Base-by-base conservation (phyloP, 2,888 invertebrate species). In the Erebia palarica region DNA sequence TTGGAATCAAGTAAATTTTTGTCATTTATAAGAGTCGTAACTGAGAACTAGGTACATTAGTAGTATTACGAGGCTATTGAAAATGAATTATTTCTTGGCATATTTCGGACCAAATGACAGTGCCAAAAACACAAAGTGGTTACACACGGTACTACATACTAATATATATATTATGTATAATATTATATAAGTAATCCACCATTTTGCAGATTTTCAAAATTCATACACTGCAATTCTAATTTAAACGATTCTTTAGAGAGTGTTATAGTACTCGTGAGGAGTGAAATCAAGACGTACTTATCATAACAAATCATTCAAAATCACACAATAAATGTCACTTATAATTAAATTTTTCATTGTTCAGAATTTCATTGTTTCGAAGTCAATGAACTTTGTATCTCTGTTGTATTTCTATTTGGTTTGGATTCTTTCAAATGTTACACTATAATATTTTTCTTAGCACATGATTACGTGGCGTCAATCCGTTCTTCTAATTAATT, bases 81-180 rank as follows among this genome's bases (percentile, higher is more conserved):
- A 53, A 68, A 69, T 69, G 63, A 51, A 42, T 59, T 65, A 65
- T 65, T 13, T 36, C 53, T 55, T 69, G 69, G 64, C 69, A 69
- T 58, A 69, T 58, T 65, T 65, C n/a, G 44, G 51, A 65, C 57
- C 18, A 59, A 65, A 51, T 42, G 65, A 65, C 58, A 18, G 59
- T 69, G 69, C 69, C 69, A 69, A 69, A 11, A 42, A 18, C 18
- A 69, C 59, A 63, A 63, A 63, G 21, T 53, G 47, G 16, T 18
- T 44, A 59, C 42, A 60, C 11, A 36, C 3, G 21, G 27, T 59
- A 36, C 14, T 59, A 47, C 60, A 47, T 18, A 16, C 16, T 61
- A 42, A 44, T 44, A n/a, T n/a, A n/a, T n/a, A n/a, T n/a, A 13
- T 11, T 16, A 53, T 53, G n/a, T 8, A 4, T 51, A n/a, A 51